A percentile compares a stretch with the other conserved stretches of the same genome.
phyloP scores from a whole-genome alignment of 2,797 vertebrate genomes.

The Girardinus metallicus region DNA sequence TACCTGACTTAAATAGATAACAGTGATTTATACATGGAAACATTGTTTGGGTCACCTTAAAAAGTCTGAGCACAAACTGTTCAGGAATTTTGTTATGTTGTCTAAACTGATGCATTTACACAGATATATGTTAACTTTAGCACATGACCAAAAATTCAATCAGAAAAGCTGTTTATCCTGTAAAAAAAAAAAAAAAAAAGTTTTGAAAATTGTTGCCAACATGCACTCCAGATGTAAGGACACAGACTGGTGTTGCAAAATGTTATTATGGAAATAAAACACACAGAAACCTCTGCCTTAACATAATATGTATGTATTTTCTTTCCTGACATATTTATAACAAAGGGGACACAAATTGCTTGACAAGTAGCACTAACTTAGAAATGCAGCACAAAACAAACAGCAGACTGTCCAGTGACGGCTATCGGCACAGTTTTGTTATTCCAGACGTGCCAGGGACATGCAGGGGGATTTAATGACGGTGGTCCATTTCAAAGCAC shows the following conservation, averaged over 20 bases:
- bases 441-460: conserved; percentile 31
- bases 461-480: conserved; percentile 40
- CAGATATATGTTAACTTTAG: not conserved
- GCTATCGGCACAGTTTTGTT: conserved; percentile 33
- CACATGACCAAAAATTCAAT: not conserved
- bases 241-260: not conserved
- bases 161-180: not conserved
- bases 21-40: not conserved
- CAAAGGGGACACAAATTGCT: not conserved
- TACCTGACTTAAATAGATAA: not conserved
- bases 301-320: not conserved
- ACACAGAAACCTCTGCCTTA: not conserved
- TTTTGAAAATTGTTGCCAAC: not conserved
- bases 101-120: not conserved
- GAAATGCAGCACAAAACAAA: conserved; percentile 20
- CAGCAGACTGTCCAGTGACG: not conserved
- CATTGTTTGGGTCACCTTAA: not conserved
- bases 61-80: not conserved
- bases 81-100: not conserved
- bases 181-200: not conserved
- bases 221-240: not conserved
- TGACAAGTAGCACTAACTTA: conserved; percentile 4
- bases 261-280: not conserved
- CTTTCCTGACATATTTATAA: not conserved
- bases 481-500: conserved; percentile 47